Conservation (phyloP, 2,797 vertebrate genomes). For the Lerista edwardsae region DNA sequence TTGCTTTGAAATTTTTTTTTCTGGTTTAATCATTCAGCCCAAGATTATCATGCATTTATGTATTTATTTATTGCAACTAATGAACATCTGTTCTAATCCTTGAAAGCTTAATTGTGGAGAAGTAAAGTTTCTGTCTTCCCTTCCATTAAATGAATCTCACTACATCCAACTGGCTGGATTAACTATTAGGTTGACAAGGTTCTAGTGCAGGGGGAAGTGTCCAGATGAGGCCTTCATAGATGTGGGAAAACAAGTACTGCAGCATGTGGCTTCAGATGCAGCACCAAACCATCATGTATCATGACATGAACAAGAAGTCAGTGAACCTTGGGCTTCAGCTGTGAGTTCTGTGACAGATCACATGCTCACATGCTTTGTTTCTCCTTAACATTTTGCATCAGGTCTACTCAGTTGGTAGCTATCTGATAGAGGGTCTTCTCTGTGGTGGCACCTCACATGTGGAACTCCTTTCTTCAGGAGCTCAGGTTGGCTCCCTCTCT, state of each 20-base stretch:
- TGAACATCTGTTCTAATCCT: slow-evolving; percentile 9
- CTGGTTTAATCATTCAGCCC: background rate
- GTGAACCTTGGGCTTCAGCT: no score
- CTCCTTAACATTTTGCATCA: no score
- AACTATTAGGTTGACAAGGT: background rate
- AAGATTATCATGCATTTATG: background rate
- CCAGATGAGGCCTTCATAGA: background rate
- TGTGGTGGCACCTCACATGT: no score
- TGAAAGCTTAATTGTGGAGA: slow-evolving; percentile 8
- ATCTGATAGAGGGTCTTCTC: no score
- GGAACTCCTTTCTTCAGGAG: no score
- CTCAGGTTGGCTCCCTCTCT: no score
- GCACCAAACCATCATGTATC: background rate
- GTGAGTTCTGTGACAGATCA: no score
- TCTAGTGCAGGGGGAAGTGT: background rate
- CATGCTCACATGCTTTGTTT: no score
- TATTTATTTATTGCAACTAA: slow-evolving; percentile 7
- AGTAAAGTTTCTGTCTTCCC: background rate
- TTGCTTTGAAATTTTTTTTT: background rate
- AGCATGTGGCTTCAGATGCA: no score
- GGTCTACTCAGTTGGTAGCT: no score
- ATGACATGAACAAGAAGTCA: background rate
- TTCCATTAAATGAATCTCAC: background rate
- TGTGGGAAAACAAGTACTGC: background rate
- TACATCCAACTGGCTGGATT: background rate